Evolutionary conservation across 1,140 invertebrate genomes (phyloP).

Genomic region (Cotesia typhae): DNA sequence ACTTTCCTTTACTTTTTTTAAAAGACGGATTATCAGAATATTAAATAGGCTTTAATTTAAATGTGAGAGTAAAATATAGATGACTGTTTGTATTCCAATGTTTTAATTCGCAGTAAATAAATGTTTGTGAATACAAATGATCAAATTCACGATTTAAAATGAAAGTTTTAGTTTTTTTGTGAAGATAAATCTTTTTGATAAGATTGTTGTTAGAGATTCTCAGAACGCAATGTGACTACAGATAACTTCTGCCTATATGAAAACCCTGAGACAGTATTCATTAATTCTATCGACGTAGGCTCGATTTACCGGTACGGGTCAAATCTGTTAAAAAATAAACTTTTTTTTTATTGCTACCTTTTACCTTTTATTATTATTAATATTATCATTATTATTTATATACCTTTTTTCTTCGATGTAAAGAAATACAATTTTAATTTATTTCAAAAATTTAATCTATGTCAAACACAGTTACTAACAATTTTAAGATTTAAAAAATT

Average conservation of each 20-base stretch:
- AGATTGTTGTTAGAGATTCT: constrained; percentile 29
- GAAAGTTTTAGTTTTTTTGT: constrained; percentile 36
- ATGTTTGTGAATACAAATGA: constrained; percentile 36
- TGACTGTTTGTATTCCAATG: constrained; percentile 1
- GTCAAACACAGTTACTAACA: too few relatives aligned
- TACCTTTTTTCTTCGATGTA: too few relatives aligned
- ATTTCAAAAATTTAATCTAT: too few relatives aligned
- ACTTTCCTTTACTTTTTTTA: too few relatives aligned
- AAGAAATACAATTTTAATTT: too few relatives aligned
- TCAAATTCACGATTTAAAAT: constrained; percentile 23
- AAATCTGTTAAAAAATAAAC: neutral
- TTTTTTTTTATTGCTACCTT: neutral
- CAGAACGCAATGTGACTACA: constrained; percentile 19
- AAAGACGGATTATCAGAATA: too few relatives aligned
- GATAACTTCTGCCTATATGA: neutral
- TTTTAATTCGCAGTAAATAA: constrained; percentile 20
- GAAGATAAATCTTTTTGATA: constrained; percentile 30
- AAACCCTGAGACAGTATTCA: neutral
- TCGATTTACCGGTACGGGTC: neutral
- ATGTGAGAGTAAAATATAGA: constrained; percentile 21
- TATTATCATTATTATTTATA: too few relatives aligned
- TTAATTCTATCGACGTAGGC: constrained; percentile 13
- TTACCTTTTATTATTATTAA: too few relatives aligned
- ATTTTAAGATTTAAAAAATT: too few relatives aligned
- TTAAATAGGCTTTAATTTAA: neutral